Base-by-base conservation (phyloP, 2,888 invertebrate species). In the Hyposoter didymator region DNA sequence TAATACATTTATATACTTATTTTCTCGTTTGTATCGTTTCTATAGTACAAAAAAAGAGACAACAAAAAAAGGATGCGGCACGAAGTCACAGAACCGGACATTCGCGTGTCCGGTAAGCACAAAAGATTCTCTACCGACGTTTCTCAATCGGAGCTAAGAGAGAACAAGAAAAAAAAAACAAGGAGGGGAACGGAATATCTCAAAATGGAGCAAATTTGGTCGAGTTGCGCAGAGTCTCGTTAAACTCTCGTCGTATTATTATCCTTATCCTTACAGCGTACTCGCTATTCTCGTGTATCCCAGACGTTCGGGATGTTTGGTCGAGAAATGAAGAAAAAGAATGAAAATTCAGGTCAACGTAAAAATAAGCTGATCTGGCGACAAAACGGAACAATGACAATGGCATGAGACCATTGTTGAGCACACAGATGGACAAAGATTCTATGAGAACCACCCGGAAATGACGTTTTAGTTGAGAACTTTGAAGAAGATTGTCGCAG, bases 121-220 rank as follows among this genome's bases (percentile, higher is more conserved):
- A 81, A 81, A 73, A 81, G 66, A 74, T 81, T 67, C 22, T 81
- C 43, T 81, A 32, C n/a, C 52, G 55, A 81, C 72, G 49, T 79
- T 72, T 49, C 72, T 22, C 8, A 17, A 32, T 59, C 5, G 35
- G 14, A 70, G 19, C 59, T 49, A 84, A 83, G 59, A 73, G 69
- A 80, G 47, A 32, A 74, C 70, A 64, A 78, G 19, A 67, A 59
- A 22, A 49, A 28, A 28, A 28, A 28, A 28, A 49, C 28, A 47
- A 75, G 70, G 70, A 45, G 59, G 45, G 70, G 45, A 70, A 55
- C 55, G 19, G 28, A 62, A 59, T 59, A 14, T 28, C 59, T 28
- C 28, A 4, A 28, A 28, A 28, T 14, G 14, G 4, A 59, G 28
- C 14, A 14, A 59, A 28, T 59, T 59, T 28, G 14, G n/a, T 28